A percentile compares a stretch with the other conserved stretches of the same genome.
These are phyloP conservation scores for Ceuthmochares aereus DNA, from an alignment of 2,113 vertebrate species.

Conservation along the genomic window DNA sequence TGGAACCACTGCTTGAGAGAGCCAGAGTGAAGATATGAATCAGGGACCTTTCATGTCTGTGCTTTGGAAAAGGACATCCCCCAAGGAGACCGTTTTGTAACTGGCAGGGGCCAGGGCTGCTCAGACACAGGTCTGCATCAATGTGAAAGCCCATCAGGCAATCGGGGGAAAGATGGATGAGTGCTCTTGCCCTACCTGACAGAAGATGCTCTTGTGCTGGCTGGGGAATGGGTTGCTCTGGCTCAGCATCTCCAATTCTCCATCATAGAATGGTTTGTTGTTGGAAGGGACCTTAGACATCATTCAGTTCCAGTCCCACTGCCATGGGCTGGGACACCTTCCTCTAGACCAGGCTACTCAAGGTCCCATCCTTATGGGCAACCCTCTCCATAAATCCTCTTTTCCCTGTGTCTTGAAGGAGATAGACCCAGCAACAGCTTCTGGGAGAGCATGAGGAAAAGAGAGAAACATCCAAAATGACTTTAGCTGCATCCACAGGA, in stretches of 20 bases:
- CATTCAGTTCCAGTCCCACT: no score
- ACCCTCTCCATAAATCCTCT: not conserved
- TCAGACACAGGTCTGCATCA: no score
- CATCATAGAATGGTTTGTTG: no score
- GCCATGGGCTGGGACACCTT: no score
- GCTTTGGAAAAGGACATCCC: not conserved
- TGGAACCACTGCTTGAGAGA: not conserved
- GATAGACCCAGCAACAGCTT: not conserved
- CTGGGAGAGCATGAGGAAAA: not conserved
- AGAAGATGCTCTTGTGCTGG: no score
- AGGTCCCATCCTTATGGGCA: no score
- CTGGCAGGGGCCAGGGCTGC: not conserved
- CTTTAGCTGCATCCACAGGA: not conserved
- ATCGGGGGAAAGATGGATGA: not conserved
- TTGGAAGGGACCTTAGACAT: no score
- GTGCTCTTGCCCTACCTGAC: no score
- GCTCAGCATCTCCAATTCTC: no score
- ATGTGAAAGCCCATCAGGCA: not conserved
- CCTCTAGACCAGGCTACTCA: no score
- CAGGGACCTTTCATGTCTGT: not conserved
- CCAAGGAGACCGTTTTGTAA: accelerated
- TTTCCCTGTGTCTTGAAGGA: not conserved
- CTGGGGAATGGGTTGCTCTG: no score
- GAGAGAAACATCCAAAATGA: not conserved
- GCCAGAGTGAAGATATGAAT: not conserved